These are phyloP conservation scores for Xiphophorus hellerii DNA, from an alignment of 2,113 vertebrate genomes.

Conservation along the genomic window DNA sequence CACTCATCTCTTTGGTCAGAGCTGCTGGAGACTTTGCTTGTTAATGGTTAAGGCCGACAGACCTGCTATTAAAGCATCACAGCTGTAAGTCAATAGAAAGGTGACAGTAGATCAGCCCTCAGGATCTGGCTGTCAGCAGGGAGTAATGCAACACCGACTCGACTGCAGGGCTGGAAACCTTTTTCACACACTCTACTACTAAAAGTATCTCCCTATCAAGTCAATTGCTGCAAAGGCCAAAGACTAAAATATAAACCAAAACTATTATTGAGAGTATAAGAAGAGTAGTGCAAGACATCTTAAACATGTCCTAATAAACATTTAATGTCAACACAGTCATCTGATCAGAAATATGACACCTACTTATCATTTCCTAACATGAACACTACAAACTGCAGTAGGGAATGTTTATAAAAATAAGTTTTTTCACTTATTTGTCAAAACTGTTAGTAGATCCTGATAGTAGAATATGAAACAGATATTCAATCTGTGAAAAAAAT, in stretches of 20 bases:
- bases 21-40: constrained; percentile 7
- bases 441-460: too few species aligned
- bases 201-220: background rate
- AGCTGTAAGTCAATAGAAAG: constrained; percentile 44
- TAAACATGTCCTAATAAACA: too few species aligned
- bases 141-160: constrained; percentile 9
- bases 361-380: too few species aligned
- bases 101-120: constrained; percentile 46
- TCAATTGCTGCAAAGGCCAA: background rate
- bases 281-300: too few species aligned
- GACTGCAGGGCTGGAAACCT: background rate
- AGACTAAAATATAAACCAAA: background rate
- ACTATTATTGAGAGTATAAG: too few species aligned
- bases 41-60: constrained; percentile 7
- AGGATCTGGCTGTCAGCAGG: constrained; percentile 40
- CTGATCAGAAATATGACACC: too few species aligned
- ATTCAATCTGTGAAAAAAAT: too few species aligned
- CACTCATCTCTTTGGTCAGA: background rate
- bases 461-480: too few species aligned
- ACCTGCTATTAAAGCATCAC: constrained; percentile 37
- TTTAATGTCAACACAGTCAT: too few species aligned
- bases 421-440: too few species aligned
- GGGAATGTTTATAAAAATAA: too few species aligned
- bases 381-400: too few species aligned
- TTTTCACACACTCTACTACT: background rate